Percentiles rank a stretch among this genome's conserved stretches.
These are phyloP conservation scores for Enteromius argenteus DNA, from an alignment of 2,797 vertebrate species.

Conservation along the genomic window DNA sequence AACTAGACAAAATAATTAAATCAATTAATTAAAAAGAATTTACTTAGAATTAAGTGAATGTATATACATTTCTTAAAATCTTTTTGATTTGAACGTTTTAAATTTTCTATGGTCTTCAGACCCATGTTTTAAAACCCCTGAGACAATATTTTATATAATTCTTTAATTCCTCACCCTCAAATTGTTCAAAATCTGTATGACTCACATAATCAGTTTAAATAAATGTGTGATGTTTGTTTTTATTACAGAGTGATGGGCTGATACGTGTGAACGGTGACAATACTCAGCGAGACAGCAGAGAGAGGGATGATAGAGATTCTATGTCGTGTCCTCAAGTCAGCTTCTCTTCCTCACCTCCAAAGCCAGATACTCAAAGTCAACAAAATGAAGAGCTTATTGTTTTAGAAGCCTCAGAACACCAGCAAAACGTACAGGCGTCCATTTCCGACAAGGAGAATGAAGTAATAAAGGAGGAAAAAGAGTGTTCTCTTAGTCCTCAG, in stretches of 20 bases:
- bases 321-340: conserved; percentile 18
- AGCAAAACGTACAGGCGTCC: conserved; percentile 24
- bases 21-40: not conserved
- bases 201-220: not conserved
- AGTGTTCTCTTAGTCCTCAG: conserved; percentile 5
- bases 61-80: not conserved
- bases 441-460: conserved; percentile 42
- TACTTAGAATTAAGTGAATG: not conserved
- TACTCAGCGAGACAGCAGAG: conserved; percentile 63
- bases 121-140: not conserved
- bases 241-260: conserved; percentile 83
- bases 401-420: conserved; percentile 19
- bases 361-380: conserved; percentile 23
- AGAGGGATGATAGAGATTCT: conserved; percentile 58
- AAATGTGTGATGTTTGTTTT: conserved; percentile 22
- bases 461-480: conserved; percentile 29
- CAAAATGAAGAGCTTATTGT: not conserved
- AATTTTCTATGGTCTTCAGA: not conserved
- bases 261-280: conserved; percentile 85
- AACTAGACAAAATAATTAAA: not conserved
- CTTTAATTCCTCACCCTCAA: not conserved
- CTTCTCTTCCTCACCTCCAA: conserved; percentile 33
- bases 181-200: not conserved
- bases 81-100: not conserved
- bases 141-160: not conserved